These are phyloP conservation scores for Tachysurus vachellii DNA, from an alignment of 2,113 vertebrate species.

Conservation along the genomic window DNA sequence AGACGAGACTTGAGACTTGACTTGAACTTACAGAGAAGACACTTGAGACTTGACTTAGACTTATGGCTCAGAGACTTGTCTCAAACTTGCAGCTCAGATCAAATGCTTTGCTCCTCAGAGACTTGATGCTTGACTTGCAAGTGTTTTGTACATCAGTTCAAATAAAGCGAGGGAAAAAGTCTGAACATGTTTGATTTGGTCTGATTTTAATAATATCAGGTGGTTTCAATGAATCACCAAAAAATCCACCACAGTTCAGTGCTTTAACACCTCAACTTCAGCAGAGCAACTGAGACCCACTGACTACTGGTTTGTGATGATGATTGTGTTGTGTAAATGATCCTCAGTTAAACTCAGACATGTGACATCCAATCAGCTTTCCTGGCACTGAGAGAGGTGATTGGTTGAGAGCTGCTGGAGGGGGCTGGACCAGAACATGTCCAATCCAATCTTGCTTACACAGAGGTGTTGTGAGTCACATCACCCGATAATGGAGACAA, in stretches of 20 bases:
- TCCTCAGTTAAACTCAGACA: neutral
- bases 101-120: neutral
- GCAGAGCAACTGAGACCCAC: conserved; percentile 20
- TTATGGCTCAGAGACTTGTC: neutral
- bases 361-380: neutral
- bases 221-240: neutral
- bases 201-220: neutral
- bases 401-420: conserved; percentile 48
- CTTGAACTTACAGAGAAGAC: neutral
- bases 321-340: neutral
- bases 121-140: neutral
- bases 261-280: neutral
- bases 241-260: neutral
- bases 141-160: neutral
- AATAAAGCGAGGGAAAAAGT: neutral
- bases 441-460: conserved; percentile 54
- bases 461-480: conserved; percentile 62
- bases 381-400: conserved; percentile 42
- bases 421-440: conserved; percentile 32
- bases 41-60: neutral
- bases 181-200: neutral
- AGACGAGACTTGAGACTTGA: neutral
- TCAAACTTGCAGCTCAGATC: neutral
- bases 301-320: neutral
- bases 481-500: conserved; percentile 67